phyloP scores from a whole-genome alignment of 2,888 invertebrate genomes.

The Drosophila testacea region DNA sequence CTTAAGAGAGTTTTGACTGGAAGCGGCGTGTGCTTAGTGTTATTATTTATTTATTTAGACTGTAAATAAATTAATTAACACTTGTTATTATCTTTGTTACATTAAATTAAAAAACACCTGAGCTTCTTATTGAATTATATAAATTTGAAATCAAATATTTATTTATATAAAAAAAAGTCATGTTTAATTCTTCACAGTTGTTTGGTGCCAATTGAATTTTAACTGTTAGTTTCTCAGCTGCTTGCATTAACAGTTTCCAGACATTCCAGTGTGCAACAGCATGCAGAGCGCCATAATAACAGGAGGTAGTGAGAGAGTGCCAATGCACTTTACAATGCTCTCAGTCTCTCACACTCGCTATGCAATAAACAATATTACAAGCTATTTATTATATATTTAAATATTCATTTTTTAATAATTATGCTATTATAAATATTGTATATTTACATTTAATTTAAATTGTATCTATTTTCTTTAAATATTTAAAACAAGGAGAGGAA shows the following conservation, averaged over 20 bases:
- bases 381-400: conserved; percentile 25
- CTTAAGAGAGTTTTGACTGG: conserved; percentile 42
- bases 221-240: not conserved
- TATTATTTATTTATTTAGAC: not conserved
- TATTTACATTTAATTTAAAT: not conserved
- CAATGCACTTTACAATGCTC: conserved; percentile 8
- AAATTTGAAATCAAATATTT: too few relatives aligned
- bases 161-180: not conserved
- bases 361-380: conserved; percentile 38
- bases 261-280: conserved; percentile 51
- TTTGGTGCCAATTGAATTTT: conserved; percentile 30
- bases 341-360: not conserved
- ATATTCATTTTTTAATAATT: not conserved
- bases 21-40: conserved; percentile 26
- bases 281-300: conserved; percentile 38
- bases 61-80: not conserved
- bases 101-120: not conserved
- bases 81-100: not conserved
- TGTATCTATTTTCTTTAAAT: too few relatives aligned
- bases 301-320: conserved; percentile 12
- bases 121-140: too few relatives aligned
- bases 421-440: not conserved
- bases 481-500: not conserved
- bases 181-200: conserved; percentile 15
- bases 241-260: conserved; percentile 20